These are phyloP conservation scores for Bhutanitis thaidina DNA, from an alignment of 2,888 invertebrate genomes.

Conservation along the genomic window DNA sequence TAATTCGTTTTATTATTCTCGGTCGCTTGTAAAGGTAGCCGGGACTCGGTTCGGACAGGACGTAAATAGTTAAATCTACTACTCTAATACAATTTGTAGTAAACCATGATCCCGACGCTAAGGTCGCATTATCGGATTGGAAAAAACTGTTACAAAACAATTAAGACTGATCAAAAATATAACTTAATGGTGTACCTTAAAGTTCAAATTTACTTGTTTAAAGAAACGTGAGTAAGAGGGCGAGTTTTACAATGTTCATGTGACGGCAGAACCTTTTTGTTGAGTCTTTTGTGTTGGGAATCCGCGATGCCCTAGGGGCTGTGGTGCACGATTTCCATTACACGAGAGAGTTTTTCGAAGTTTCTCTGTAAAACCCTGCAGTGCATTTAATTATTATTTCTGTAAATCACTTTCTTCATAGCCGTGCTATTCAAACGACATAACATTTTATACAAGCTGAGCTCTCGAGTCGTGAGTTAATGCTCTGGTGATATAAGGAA, in stretches of 20 bases:
- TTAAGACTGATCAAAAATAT: conserved; percentile 39
- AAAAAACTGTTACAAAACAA: conserved; percentile 72
- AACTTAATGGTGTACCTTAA: conserved; percentile 39
- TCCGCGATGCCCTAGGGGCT: conserved; percentile 70
- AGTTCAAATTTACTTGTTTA: conserved; percentile 50
- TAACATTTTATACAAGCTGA: too few species aligned
- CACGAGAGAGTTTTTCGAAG: conserved; percentile 67
- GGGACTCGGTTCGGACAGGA: conserved; percentile 31
- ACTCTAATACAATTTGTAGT: conserved; percentile 80
- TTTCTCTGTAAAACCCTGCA: conserved; percentile 55
- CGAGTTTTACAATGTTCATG: conserved; percentile 78
- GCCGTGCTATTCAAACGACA: background rate
- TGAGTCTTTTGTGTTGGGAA: conserved; percentile 72
- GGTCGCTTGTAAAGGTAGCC: conserved; percentile 13
- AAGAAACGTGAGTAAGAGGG: conserved; percentile 53
- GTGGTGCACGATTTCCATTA: conserved; percentile 74
- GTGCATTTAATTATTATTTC: conserved; percentile 41
- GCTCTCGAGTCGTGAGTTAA: too few species aligned
- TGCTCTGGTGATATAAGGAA: too few species aligned
- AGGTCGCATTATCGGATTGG: conserved; percentile 79
- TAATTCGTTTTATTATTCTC: conserved; percentile 8
- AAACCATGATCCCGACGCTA: conserved; percentile 78
- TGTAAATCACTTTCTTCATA: conserved; percentile 14
- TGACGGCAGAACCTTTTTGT: conserved; percentile 77
- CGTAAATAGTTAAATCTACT: conserved; percentile 77